A percentile compares a stretch with the other conserved stretches of the same genome.
These are phyloP conservation scores for Agriopis marginaria DNA, from an alignment of 2,888 invertebrate species.

Conservation along the genomic window DNA sequence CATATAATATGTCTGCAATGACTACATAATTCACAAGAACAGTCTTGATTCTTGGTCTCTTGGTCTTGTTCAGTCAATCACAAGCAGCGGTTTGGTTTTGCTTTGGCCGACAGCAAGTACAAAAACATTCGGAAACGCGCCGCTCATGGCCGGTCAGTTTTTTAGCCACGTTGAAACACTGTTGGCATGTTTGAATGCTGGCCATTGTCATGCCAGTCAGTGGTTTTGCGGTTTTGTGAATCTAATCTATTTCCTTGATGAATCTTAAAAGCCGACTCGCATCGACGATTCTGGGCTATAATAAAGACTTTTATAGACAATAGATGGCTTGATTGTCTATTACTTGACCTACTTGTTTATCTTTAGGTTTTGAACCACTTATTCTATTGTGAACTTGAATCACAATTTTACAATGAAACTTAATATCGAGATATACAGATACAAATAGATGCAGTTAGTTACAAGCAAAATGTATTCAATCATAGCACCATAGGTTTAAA, in stretches of 20 bases:
- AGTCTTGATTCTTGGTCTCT: conserved; percentile 1
- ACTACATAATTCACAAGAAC: conserved; percentile 4
- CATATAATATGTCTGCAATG: conserved; percentile 8
- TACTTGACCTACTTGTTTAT: conserved; percentile 9
- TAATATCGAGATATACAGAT: background rate
- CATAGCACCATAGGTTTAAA: background rate
- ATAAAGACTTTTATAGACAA: conserved; percentile 1
- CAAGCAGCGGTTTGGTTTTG: conserved; percentile 40
- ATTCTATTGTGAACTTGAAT: background rate
- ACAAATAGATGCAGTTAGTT: background rate
- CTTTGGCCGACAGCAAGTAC: conserved; percentile 43
- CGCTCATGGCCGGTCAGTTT: conserved; percentile 62
- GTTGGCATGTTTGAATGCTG: conserved; percentile 25
- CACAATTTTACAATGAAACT: background rate
- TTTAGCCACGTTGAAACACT: conserved; percentile 48
- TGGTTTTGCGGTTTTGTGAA: conserved; percentile 17
- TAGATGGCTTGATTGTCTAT: background rate
- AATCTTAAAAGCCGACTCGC: conserved; percentile 7
- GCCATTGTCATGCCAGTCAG: conserved; percentile 23
- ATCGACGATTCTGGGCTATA: background rate
- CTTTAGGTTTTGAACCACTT: background rate
- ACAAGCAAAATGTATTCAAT: background rate
- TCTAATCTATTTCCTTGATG: conserved; percentile 19
- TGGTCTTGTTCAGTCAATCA: conserved; percentile 32
- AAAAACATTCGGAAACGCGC: conserved; percentile 64